phyloP scores from a whole-genome alignment of 2,888 invertebrate species.

The Hydroisotoma schaefferi region DNA sequence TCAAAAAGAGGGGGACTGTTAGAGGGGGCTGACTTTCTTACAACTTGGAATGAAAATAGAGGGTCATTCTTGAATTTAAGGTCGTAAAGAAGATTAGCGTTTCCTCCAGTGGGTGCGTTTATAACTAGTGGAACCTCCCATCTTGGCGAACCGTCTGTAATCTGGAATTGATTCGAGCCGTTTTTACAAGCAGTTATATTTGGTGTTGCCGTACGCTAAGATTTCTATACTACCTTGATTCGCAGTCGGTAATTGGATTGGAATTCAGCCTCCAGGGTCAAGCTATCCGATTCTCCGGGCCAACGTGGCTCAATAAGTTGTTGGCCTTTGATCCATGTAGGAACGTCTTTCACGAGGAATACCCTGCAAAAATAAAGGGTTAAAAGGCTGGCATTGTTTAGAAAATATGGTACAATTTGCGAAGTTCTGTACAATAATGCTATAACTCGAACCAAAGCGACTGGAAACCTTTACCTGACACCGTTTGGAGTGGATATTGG shows the following conservation, averaged over 20 bases:
- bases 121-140: constrained; percentile 41
- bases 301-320: too few relatives aligned
- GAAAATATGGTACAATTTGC: too few relatives aligned
- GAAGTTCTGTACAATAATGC: too few relatives aligned
- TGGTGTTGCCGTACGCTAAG: too few relatives aligned
- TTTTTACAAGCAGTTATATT: too few relatives aligned
- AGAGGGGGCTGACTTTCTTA: constrained; percentile 30
- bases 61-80: constrained; percentile 34
- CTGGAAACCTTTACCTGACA: constrained; percentile 26
- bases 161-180: too few relatives aligned
- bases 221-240: too few relatives aligned
- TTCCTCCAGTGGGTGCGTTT: constrained; percentile 22
- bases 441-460: too few relatives aligned
- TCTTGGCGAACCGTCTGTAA: constrained; percentile 29
- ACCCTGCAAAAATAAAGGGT: too few relatives aligned
- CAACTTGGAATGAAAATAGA: constrained; percentile 35
- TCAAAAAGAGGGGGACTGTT: constrained; percentile 47
- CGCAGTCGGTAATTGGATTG: constrained; percentile 39
- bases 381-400: too few relatives aligned
- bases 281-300: constrained; percentile 25
- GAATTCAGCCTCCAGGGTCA: constrained; percentile 33
- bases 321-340: too few relatives aligned
- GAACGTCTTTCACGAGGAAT: too few relatives aligned
- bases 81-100: constrained; percentile 27
- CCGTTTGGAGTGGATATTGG: constrained; percentile 32